phyloP scores from a whole-genome alignment of 2,888 invertebrate genomes.

The Trachelus tabidus region DNA sequence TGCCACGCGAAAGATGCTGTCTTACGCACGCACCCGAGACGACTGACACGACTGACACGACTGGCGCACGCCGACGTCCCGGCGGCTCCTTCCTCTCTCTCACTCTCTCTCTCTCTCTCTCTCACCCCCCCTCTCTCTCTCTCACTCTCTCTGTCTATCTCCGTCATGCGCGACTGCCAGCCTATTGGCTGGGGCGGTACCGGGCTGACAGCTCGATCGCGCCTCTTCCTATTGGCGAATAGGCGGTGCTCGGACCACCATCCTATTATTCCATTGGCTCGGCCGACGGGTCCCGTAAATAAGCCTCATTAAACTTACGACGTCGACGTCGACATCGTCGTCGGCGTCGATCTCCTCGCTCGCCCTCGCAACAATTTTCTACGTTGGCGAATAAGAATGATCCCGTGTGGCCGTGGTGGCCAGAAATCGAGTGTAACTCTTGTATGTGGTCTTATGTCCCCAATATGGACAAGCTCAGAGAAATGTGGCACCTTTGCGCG shows the following conservation, averaged over 20 bases:
- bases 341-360: too few relatives aligned
- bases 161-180: conserved; percentile 40
- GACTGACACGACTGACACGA: conserved; percentile 51
- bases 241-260: conserved; percentile 51
- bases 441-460: too few relatives aligned
- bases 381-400: too few relatives aligned
- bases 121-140: too few relatives aligned
- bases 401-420: too few relatives aligned
- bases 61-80: conserved; percentile 39
- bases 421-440: too few relatives aligned
- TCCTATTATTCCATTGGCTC: conserved; percentile 42
- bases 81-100: conserved; percentile 18
- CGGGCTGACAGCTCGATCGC: conserved; percentile 26
- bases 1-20: conserved; percentile 43
- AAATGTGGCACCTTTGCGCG: too few relatives aligned
- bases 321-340: conserved; percentile 7
- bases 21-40: conserved; percentile 57
- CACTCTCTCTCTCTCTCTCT: too few relatives aligned
- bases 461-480: too few relatives aligned
- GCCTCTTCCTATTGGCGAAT: conserved; percentile 42
- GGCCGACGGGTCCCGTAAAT: conserved; percentile 34
- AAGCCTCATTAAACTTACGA: conserved; percentile 45
- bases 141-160: conserved; percentile 1
- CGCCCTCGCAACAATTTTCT: too few relatives aligned
- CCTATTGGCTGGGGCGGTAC: conserved; percentile 46